Evolutionary conservation across 2,797 vertebrate genomes (phyloP).

Genomic region (Tragopan temminckii): DNA sequence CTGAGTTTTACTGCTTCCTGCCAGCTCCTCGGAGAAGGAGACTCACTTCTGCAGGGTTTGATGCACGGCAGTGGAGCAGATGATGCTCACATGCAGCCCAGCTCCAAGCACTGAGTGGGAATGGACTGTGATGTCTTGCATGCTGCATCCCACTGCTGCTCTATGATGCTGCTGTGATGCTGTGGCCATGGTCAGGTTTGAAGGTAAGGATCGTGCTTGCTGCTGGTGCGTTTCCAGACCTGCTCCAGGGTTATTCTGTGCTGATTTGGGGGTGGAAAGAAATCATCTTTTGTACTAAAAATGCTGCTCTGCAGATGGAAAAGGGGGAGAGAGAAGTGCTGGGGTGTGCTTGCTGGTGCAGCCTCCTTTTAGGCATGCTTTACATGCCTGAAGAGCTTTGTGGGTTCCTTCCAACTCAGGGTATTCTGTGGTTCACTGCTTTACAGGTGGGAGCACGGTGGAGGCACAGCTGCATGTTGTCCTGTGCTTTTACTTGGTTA

Average conservation of each 20-base stretch:
- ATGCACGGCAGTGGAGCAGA: accelerated
- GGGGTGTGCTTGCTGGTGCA: accelerated
- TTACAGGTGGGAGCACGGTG: background rate
- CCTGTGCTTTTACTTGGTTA: accelerated
- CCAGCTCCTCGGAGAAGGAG: accelerated
- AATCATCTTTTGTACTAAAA: accelerated
- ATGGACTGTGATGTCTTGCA: background rate
- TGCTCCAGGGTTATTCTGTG: accelerated
- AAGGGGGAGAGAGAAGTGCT: background rate
- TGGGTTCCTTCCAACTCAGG: background rate
- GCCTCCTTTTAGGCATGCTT: accelerated
- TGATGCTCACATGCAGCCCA: accelerated
- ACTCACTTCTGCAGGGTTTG: accelerated
- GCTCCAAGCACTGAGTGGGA: background rate
- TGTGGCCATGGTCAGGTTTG: accelerated
- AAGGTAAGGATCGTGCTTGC: accelerated
- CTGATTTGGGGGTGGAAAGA: background rate
- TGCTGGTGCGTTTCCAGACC: background rate
- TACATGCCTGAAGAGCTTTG: background rate
- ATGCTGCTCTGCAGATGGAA: accelerated
- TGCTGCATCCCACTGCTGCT: background rate
- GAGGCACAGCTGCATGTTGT: background rate
- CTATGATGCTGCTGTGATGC: accelerated
- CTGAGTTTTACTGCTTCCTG: accelerated
- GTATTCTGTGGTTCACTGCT: background rate